Evolutionary conservation across 1,140 invertebrate species (phyloP).

Genomic region (Pseudachorutes palmiensis): DNA sequence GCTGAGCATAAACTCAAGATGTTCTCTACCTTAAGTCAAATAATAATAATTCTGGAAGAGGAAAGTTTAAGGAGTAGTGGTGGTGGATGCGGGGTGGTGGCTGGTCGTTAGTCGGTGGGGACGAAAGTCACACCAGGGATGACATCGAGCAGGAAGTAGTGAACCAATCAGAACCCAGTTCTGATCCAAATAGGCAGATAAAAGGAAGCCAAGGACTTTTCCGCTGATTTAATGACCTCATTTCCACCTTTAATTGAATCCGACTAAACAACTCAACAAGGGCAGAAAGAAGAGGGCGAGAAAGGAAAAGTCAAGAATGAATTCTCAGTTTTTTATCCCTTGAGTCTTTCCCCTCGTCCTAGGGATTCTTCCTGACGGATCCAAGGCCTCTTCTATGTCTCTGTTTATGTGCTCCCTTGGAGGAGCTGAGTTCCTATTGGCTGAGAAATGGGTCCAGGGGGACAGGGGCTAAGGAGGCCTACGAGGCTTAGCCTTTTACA

Average conservation of each 20-base stretch:
- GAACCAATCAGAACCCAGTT: background rate
- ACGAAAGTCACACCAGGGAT: background rate
- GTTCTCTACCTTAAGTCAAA: background rate
- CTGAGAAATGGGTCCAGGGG: conserved; percentile 1
- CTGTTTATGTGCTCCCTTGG: background rate
- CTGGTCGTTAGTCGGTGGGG: background rate
- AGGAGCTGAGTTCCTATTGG: background rate
- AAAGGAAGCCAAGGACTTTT: background rate
- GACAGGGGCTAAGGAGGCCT: background rate
- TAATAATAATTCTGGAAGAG: conserved; percentile 1
- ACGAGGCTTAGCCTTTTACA: background rate
- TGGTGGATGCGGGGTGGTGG: background rate
- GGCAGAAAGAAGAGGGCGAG: background rate
- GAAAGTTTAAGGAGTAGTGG: background rate
- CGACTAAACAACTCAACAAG: background rate
- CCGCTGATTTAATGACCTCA: conserved; percentile 1
- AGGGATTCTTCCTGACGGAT: background rate
- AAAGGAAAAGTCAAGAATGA: background rate
- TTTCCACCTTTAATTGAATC: conserved; percentile 13
- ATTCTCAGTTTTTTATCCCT: conserved; percentile 1
- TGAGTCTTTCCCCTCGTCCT: background rate
- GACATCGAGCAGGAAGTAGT: background rate
- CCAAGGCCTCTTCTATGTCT: background rate
- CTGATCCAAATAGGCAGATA: background rate
- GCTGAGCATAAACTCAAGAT: conserved; percentile 7